phyloP scores from a whole-genome alignment of 1,140 invertebrate genomes.

The Whitmania pigra region DNA sequence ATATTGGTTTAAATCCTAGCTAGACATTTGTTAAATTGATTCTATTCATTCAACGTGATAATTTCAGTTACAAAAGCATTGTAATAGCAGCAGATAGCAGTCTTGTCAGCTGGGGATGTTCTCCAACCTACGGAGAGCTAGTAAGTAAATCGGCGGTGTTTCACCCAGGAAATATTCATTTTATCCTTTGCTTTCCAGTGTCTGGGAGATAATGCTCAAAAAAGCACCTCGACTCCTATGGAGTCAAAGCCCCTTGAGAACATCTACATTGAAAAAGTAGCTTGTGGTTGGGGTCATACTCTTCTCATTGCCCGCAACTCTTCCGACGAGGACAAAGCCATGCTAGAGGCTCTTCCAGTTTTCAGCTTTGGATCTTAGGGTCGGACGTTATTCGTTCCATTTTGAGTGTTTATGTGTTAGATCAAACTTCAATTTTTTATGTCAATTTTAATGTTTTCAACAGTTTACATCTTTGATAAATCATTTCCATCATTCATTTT shows the following conservation, averaged over 20 bases:
- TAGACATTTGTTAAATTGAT: no score
- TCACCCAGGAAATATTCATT: neutral
- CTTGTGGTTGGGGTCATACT: slow-evolving; percentile 72
- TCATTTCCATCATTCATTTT: no score
- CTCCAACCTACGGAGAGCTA: slow-evolving; percentile 80
- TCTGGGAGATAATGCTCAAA: slow-evolving; percentile 66
- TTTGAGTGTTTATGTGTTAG: neutral
- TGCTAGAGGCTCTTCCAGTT: slow-evolving; percentile 51
- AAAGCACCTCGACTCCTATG: slow-evolving; percentile 72
- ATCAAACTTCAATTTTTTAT: neutral
- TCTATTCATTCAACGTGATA: no score
- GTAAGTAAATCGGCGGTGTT: slow-evolving; percentile 43
- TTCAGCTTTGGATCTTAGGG: slow-evolving; percentile 36
- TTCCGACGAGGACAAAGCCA: slow-evolving; percentile 52
- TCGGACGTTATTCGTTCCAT: neutral
- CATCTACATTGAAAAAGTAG: slow-evolving; percentile 62
- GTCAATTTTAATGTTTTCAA: neutral
- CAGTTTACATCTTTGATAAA: neutral
- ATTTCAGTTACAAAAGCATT: slow-evolving; percentile 50
- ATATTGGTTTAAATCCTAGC: no score
- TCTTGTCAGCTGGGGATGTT: slow-evolving; percentile 76
- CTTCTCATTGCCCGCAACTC: slow-evolving; percentile 57
- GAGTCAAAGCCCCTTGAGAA: slow-evolving; percentile 72
- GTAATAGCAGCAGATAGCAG: slow-evolving; percentile 77
- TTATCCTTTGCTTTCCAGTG: slow-evolving; percentile 47